phyloP scores from a whole-genome alignment of 2,113 vertebrate genomes.

The Tricholaema leucomelas region DNA sequence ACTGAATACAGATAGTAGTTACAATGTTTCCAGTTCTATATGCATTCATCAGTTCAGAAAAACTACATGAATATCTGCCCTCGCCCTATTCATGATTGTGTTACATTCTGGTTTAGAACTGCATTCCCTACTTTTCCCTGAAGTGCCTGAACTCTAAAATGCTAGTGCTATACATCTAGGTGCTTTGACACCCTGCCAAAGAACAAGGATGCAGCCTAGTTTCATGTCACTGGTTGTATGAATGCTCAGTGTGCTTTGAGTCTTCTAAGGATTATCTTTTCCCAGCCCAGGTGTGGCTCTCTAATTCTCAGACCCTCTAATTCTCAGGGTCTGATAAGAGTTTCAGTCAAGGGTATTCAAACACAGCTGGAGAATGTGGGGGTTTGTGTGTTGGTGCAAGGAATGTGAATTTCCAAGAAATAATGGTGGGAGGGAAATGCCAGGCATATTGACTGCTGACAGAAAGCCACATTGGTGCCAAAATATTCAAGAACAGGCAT shows the following conservation, averaged over 20 bases:
- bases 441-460: constrained; percentile 12
- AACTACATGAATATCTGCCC: neutral
- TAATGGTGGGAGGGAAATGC: constrained; percentile 40
- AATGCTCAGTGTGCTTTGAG: neutral
- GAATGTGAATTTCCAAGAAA: constrained; percentile 58
- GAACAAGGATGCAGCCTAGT: neutral
- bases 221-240: neutral
- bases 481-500: neutral
- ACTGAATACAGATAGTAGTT: neutral
- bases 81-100: neutral
- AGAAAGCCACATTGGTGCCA: neutral
- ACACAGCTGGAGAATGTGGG: constrained; percentile 31
- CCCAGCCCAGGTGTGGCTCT: neutral
- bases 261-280: neutral
- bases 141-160: neutral
- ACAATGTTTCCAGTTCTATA: neutral
- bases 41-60: neutral
- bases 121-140: neutral
- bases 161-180: neutral
- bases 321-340: neutral
- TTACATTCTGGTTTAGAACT: neutral
- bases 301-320: neutral
- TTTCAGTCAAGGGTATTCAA: constrained; percentile 30
- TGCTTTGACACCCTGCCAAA: neutral
- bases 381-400: constrained; percentile 30